phyloP scores from a whole-genome alignment of 2,888 invertebrate species.

The Protonemura montana region DNA sequence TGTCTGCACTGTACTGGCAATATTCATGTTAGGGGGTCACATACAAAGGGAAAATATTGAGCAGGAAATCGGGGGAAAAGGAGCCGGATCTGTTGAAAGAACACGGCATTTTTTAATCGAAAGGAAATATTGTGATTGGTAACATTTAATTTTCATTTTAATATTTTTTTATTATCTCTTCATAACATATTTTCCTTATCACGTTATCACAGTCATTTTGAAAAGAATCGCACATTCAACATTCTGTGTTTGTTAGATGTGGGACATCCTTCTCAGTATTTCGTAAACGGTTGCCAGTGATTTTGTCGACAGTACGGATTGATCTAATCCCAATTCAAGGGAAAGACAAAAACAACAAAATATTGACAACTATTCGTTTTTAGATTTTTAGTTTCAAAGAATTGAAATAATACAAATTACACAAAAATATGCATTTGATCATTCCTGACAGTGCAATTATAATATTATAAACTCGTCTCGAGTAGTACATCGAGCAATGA shows the following conservation, averaged over 20 bases:
- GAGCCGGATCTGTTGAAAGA: neutral
- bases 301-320: conserved; percentile 7
- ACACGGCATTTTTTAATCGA: neutral
- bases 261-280: neutral
- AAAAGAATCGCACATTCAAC: conserved; percentile 47
- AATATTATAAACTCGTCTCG: neutral
- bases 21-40: neutral
- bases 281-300: neutral
- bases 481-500: neutral
- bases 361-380: neutral
- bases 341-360: conserved; percentile 20
- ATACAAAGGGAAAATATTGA: neutral
- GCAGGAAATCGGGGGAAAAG: neutral
- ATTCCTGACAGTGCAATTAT: neutral
- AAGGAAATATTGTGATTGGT: neutral
- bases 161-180: conserved; percentile 46
- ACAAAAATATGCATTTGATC: neutral
- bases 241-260: neutral
- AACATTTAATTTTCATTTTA: neutral
- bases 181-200: conserved; percentile 48
- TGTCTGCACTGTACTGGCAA: neutral
- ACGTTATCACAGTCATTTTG: conserved; percentile 50
- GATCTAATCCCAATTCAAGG: neutral
- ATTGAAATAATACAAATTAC: conserved; percentile 20
- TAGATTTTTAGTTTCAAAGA: neutral